Evolutionary conservation across 2,113 vertebrate species (phyloP), one percentile per base, ranked within the genome.

Genomic region (Centropristis striata): DNA sequence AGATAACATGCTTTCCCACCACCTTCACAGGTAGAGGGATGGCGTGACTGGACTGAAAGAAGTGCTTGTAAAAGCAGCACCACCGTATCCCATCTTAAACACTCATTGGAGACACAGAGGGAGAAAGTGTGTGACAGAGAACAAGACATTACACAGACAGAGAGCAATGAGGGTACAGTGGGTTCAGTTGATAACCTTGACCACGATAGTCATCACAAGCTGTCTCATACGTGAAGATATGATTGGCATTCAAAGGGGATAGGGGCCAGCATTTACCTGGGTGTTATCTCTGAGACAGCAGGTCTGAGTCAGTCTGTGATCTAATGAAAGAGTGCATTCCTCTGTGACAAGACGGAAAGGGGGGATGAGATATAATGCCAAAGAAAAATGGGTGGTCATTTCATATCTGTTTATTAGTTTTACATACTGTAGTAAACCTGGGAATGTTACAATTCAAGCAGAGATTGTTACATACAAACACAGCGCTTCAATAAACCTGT

Each of bases 251-350:
- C 71, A 86, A 83, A 83, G 59, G 50, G 71, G 55, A 75, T 4
- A 36, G 42, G 39, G 47, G 21, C 47, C 78, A 84, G 74, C 61
- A 85, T 92, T 93, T 84, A 87, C 79, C 77, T 82, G 86, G n/a
- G 65, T 75, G 63, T 86, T 92, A 92, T 93, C 89, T 90, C 74
- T 87, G 36, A 86, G 80, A 85, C 63, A 65, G 75, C 91, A 92
- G 88, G 42, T 81, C 75, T 77, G 49, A 61, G 71, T 71, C 49
- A 0, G 39, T 32, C 75, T 84, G 79, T 74, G 84, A 90, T 86
- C 78, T 79, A 86, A 86, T 82, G 75, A 89, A 86, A 60, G 71
- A 74, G 78, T 10, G 25, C 50, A 39, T 80, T 85, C 67, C 81
- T 78, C 77, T 72, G 58, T 53, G 86, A 82, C 53, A 28, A 25